These are phyloP conservation scores for Otolemur crassicaudatus DNA, from an alignment of 2,797 vertebrate genomes.

Conservation along the genomic window DNA sequence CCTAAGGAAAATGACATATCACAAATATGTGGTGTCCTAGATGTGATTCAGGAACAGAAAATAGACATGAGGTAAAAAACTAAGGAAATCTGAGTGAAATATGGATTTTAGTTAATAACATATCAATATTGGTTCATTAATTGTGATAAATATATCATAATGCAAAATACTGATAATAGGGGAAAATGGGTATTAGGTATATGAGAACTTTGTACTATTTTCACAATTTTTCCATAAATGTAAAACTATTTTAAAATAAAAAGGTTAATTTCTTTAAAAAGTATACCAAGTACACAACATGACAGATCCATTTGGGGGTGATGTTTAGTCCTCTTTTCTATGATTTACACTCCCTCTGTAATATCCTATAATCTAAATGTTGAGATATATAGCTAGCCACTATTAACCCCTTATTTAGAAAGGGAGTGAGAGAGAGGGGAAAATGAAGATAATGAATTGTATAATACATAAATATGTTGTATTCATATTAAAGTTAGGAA, in stretches of 20 bases:
- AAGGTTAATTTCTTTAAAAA: background rate
- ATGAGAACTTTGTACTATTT: background rate
- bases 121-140: background rate
- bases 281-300: background rate
- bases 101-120: background rate
- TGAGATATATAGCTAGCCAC: background rate
- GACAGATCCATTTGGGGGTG: background rate
- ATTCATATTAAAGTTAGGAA: background rate
- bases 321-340: background rate
- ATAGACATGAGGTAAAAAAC: background rate
- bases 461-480: background rate
- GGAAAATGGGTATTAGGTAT: background rate
- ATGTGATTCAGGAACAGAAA: background rate
- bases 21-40: background rate
- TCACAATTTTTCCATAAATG: background rate
- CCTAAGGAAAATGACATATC: background rate
- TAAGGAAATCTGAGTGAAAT: background rate
- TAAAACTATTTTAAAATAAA: constrained; percentile 11
- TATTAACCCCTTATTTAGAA: background rate
- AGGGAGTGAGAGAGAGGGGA: background rate
- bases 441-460: background rate
- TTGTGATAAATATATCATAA: background rate
- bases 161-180: background rate
- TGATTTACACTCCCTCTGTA: background rate
- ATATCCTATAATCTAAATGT: background rate